Percentiles rank a stretch among this genome's conserved stretches.
These are phyloP conservation scores for Orthosia gothica DNA, from an alignment of 2,888 invertebrate genomes.

Conservation along the genomic window DNA sequence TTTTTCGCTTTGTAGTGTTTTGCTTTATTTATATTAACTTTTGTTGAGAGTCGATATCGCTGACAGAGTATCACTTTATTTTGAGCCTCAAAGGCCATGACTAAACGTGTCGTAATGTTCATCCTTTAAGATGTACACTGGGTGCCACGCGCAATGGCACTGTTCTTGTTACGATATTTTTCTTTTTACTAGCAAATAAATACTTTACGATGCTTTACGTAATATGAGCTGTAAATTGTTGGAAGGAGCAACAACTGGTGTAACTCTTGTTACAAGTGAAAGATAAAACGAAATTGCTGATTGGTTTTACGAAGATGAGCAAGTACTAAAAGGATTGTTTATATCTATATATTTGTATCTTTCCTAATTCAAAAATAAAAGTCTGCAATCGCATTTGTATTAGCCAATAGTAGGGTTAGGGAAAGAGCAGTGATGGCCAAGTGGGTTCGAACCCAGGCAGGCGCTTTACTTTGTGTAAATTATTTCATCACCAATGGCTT, in stretches of 20 bases:
- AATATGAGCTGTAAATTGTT: constrained; percentile 68
- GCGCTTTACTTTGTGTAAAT: too few relatives aligned
- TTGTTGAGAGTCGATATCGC: too few relatives aligned
- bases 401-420: too few relatives aligned
- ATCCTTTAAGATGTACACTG: constrained; percentile 73
- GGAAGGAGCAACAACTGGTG: constrained; percentile 26
- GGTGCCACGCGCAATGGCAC: constrained; percentile 71
- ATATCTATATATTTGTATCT: too few relatives aligned
- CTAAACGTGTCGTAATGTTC: constrained; percentile 66
- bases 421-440: too few relatives aligned
- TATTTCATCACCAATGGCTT: too few relatives aligned
- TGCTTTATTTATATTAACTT: too few relatives aligned
- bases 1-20: too few relatives aligned
- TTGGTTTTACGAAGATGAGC: constrained; percentile 17
- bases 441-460: too few relatives aligned
- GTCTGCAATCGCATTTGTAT: not conserved
- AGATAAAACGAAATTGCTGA: constrained; percentile 44
- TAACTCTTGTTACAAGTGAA: constrained; percentile 32
- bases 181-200: constrained; percentile 78
- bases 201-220: constrained; percentile 76
- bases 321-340: constrained; percentile 3
- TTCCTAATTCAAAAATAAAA: not conserved
- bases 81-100: constrained; percentile 37
- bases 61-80: too few relatives aligned
- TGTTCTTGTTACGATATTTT: constrained; percentile 77